Conservation (phyloP, 2,888 invertebrate species). For the Tipula lateralis region DNA sequence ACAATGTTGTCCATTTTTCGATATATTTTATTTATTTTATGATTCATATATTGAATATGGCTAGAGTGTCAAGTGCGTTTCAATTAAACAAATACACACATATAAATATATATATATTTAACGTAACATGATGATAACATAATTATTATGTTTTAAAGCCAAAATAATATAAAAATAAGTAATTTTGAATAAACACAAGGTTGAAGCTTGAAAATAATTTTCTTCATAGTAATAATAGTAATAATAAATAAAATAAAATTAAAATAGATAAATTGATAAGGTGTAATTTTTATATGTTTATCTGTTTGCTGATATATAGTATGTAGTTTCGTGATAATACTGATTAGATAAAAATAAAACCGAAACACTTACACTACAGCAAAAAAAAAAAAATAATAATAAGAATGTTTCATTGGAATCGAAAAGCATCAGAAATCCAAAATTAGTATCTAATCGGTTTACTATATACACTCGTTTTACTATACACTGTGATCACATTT, state of each 20-base stretch:
- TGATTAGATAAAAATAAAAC: not conserved
- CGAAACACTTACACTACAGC: not conserved
- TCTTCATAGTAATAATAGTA: not conserved
- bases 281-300: not conserved
- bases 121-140: not conserved
- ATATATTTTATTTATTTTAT: not conserved
- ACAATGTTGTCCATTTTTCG: too few relatives aligned
- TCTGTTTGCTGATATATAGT: not conserved
- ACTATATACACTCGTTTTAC: too few relatives aligned
- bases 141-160: not conserved
- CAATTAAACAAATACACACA: not conserved
- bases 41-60: not conserved
- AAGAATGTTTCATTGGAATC: not conserved
- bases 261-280: not conserved
- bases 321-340: not conserved
- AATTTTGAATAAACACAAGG: slow-evolving; percentile 1
- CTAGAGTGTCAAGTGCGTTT: slow-evolving; percentile 11
- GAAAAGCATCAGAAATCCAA: not conserved
- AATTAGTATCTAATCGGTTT: too few relatives aligned
- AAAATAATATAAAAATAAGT: not conserved
- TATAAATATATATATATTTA: too few relatives aligned
- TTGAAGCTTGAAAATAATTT: slow-evolving; percentile 24
- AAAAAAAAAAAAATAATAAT: too few relatives aligned
- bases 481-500: too few relatives aligned
- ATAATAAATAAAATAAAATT: not conserved